Percentiles rank a stretch among this genome's conserved stretches.
These are phyloP conservation scores for Cyanocitta stelleri DNA, from an alignment of 2,113 vertebrate genomes.

Conservation along the genomic window DNA sequence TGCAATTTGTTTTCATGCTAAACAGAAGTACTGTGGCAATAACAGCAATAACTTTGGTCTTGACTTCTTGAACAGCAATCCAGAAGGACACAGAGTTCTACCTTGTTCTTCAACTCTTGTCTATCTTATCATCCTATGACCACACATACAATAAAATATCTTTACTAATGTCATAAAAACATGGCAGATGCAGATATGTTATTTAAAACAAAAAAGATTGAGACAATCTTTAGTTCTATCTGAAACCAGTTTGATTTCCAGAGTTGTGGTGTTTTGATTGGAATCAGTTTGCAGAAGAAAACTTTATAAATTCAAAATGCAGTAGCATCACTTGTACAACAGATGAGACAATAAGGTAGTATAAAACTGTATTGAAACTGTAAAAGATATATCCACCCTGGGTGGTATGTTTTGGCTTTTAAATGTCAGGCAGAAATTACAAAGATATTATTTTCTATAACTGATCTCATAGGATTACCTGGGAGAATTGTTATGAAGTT, in stretches of 20 bases:
- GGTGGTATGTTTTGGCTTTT: background rate
- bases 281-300: background rate
- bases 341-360: background rate
- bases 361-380: background rate
- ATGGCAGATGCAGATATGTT: background rate
- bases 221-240: background rate
- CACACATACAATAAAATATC: background rate
- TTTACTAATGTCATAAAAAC: background rate
- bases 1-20: background rate
- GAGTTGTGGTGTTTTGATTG: background rate
- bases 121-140: background rate
- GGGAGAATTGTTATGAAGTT: background rate
- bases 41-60: background rate
- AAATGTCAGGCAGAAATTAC: background rate
- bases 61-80: background rate
- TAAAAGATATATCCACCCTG: background rate
- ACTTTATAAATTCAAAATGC: background rate
- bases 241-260: background rate
- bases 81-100: background rate
- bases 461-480: background rate
- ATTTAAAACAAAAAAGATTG: background rate
- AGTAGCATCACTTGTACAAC: background rate
- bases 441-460: background rate
- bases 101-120: background rate
- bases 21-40: background rate